phyloP scores from a whole-genome alignment of 2,888 invertebrate genomes.

The Diploptera punctata region DNA sequence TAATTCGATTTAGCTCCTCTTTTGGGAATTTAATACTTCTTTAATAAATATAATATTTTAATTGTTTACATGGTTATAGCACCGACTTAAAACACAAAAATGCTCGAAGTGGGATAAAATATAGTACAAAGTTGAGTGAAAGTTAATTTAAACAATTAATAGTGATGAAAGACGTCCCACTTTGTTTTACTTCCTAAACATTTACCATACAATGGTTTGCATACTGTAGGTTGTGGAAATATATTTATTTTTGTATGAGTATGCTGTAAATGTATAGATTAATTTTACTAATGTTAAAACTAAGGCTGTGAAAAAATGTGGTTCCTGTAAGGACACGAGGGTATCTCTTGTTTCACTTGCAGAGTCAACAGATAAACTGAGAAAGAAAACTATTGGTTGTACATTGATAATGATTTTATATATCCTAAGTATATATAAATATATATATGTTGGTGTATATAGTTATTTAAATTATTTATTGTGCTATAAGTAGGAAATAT shows the following conservation, averaged over 20 bases:
- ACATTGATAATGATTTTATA: conserved; percentile 9
- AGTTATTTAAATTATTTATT: conserved; percentile 42
- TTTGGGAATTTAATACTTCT: no score
- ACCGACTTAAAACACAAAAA: no score
- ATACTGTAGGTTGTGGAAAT: conserved; percentile 13
- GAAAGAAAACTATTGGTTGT: not conserved
- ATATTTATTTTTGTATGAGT: conserved; percentile 11
- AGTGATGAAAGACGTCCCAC: no score
- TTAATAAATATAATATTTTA: no score
- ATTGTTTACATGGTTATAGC: no score
- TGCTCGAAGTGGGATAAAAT: no score
- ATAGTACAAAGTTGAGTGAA: no score
- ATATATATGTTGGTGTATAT: conserved; percentile 22
- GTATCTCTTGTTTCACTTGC: conserved; percentile 1
- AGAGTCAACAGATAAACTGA: not conserved
- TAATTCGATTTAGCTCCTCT: no score
- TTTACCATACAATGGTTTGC: not conserved
- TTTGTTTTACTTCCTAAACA: no score
- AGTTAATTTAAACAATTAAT: no score
- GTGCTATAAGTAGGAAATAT: not conserved
- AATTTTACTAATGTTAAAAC: conserved; percentile 7
- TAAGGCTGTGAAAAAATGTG: conserved; percentile 19
- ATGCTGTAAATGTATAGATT: not conserved
- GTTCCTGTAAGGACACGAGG: conserved; percentile 3
- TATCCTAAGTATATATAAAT: conserved; percentile 3